A percentile compares a stretch with the other conserved stretches of the same genome.
phyloP scores from a whole-genome alignment of 1,140 invertebrate species.

The Anthonomus grandis region DNA sequence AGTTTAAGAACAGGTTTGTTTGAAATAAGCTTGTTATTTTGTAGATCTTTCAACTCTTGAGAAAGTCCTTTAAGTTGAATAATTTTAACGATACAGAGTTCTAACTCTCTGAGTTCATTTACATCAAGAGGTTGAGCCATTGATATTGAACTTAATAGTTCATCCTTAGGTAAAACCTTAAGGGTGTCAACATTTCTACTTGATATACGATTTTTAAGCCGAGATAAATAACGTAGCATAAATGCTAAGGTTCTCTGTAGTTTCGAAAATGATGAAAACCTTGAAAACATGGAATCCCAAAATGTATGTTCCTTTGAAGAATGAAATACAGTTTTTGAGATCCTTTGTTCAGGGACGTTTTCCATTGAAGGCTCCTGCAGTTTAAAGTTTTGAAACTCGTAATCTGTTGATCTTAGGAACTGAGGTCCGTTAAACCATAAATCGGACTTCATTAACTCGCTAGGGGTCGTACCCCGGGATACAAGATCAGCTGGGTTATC shows the following conservation, averaged over 20 bases:
- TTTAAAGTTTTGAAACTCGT: not conserved
- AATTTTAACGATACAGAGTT: not conserved
- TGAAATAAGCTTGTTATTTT: constrained; percentile 2
- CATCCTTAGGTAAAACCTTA: no score
- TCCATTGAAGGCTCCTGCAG: not conserved
- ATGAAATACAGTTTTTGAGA: no score
- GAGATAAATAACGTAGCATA: not conserved
- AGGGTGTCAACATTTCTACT: not conserved
- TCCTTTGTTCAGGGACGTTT: not conserved
- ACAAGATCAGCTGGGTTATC: constrained; percentile 41
- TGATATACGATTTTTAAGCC: not conserved
- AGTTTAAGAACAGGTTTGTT: constrained; percentile 8
- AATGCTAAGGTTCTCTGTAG: not conserved
- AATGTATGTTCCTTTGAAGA: no score
- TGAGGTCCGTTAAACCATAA: constrained; percentile 36
- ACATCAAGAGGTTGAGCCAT: not conserved
- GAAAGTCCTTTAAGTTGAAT: not conserved
- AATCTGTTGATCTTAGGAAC: constrained; percentile 12
- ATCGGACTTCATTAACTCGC: constrained; percentile 22
- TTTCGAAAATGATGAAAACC: not conserved
- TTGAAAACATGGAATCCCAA: not conserved
- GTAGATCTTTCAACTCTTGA: constrained; percentile 4
- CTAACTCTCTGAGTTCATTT: constrained; percentile 2
- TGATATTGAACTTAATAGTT: no score
- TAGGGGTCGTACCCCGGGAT: constrained; percentile 30